These are phyloP conservation scores for Serilophus lunatus DNA, from an alignment of 2,113 vertebrate species.

Conservation along the genomic window DNA sequence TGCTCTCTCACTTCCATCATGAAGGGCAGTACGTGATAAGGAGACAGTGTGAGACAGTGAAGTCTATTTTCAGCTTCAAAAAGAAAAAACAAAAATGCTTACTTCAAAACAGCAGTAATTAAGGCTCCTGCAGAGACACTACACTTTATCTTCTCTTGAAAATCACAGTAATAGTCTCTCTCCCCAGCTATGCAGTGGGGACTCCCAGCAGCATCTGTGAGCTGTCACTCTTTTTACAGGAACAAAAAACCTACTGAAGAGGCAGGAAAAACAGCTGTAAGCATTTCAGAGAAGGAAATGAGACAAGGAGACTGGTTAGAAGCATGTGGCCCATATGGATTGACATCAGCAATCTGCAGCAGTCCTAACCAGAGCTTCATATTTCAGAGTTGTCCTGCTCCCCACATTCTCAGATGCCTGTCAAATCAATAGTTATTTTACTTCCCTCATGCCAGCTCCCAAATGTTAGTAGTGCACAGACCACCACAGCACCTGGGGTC, in stretches of 20 bases:
- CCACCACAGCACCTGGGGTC: accelerated
- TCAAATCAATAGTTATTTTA: background rate
- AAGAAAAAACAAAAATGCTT: background rate
- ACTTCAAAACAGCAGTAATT: background rate
- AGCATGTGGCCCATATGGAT: constrained; percentile 25
- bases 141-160: background rate
- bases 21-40: background rate
- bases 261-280: constrained; percentile 43
- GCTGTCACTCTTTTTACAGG: constrained; percentile 20
- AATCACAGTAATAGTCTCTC: background rate
- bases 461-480: background rate
- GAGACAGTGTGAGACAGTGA: background rate
- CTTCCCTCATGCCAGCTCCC: background rate
- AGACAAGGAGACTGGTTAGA: constrained; percentile 16
- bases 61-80: background rate
- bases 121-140: background rate
- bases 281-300: constrained; percentile 40
- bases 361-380: background rate
- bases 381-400: background rate
- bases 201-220: constrained; percentile 36
- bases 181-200: background rate
- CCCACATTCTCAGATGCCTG: background rate
- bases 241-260: constrained; percentile 53
- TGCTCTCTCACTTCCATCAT: background rate
- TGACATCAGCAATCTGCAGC: background rate